These are phyloP conservation scores for Xyrauchen texanus DNA, from an alignment of 2,113 vertebrate species.

Conservation along the genomic window DNA sequence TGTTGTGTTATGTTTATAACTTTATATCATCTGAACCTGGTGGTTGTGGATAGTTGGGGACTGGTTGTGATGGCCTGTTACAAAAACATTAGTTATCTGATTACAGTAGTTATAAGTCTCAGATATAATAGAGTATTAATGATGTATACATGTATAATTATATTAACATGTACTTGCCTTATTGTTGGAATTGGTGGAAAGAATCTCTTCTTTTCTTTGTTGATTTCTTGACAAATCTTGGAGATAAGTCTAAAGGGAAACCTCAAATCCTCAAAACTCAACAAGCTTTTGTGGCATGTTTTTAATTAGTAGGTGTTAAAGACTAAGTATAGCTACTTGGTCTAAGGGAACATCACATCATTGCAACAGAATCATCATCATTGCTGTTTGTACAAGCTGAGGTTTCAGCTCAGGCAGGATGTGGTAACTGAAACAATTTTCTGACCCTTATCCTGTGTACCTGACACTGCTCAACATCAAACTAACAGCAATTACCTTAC, in stretches of 20 bases:
- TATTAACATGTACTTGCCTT: background rate
- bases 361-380: background rate
- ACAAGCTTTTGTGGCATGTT: background rate
- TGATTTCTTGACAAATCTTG: constrained; percentile 87
- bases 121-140: too few species aligned
- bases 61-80: constrained; percentile 53
- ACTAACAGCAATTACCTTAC: background rate
- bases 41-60: constrained; percentile 60
- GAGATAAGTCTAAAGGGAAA: constrained; percentile 77
- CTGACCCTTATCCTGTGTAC: background rate
- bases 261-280: background rate
- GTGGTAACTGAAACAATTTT: constrained; percentile 47
- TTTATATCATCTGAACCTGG: constrained; percentile 60
- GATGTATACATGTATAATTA: too few species aligned
- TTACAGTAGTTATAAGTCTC: too few species aligned
- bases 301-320: background rate
- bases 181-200: constrained; percentile 77
- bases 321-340: background rate
- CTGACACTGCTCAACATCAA: background rate
- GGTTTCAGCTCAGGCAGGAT: constrained; percentile 46
- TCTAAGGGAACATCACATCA: too few species aligned
- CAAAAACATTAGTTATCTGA: background rate
- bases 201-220: constrained; percentile 77
- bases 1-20: background rate
- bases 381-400: constrained; percentile 27